Percentiles rank a stretch among this genome's conserved stretches.
These are phyloP conservation scores for Aphis gossypii DNA, from an alignment of 1,140 invertebrate species.

Conservation along the genomic window DNA sequence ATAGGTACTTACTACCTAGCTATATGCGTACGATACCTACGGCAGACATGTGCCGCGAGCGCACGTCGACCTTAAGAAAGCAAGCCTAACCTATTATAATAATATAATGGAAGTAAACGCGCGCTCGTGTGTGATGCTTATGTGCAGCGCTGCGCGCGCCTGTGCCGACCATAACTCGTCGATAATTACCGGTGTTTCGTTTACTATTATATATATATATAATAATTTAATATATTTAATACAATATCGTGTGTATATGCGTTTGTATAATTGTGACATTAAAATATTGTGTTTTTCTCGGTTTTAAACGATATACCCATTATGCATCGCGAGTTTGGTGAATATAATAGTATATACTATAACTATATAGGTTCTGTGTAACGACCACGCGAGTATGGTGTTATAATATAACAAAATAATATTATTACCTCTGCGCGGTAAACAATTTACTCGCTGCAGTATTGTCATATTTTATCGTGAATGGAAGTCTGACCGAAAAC, in stretches of 20 bases:
- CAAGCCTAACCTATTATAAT: not conserved
- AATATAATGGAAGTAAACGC: slow-evolving; percentile 2
- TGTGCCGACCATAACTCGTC: not conserved
- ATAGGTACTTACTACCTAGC: not conserved
- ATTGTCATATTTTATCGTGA: not conserved
- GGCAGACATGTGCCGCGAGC: not conserved
- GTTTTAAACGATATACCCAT: slow-evolving; percentile 41
- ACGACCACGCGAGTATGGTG: not conserved
- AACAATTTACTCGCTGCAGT: not conserved
- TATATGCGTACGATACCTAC: not conserved
- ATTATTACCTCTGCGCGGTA: not conserved
- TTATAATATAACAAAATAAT: not conserved
- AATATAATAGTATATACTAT: not conserved
- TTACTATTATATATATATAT: not conserved
- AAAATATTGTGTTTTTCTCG: slow-evolving; percentile 31
- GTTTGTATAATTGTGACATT: slow-evolving; percentile 50
- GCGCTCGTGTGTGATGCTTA: not conserved
- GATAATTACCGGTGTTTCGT: not conserved
- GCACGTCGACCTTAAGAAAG: not conserved
- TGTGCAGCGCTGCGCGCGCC: not conserved
- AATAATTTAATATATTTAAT: not conserved
- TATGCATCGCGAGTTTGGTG: not conserved
- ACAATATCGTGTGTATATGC: not conserved
- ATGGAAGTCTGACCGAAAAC: not conserved
- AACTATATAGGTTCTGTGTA: not conserved